phyloP scores from a whole-genome alignment of 2,888 invertebrate genomes.

The Hirtodrosophila alboralis region DNA sequence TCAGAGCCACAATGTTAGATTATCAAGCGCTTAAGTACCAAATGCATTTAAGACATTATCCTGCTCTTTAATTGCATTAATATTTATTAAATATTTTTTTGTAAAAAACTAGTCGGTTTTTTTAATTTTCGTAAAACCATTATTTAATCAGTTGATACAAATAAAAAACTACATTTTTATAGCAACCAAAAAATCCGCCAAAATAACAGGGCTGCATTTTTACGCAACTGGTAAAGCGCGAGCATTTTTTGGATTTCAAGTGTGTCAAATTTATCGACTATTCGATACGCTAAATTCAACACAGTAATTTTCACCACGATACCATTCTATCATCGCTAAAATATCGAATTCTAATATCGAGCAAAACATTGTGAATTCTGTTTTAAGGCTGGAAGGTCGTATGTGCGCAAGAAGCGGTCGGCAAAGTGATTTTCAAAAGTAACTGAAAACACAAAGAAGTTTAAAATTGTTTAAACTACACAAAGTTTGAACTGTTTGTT shows the following conservation, averaged over 20 bases:
- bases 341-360: constrained; percentile 35
- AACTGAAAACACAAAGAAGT: constrained; percentile 47
- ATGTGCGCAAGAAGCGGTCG: constrained; percentile 60
- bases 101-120: too few relatives aligned
- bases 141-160: too few relatives aligned
- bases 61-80: constrained; percentile 1
- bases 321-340: constrained; percentile 16
- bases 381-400: constrained; percentile 62
- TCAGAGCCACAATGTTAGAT: constrained; percentile 36
- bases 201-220: too few relatives aligned
- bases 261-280: constrained; percentile 8
- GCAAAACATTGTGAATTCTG: constrained; percentile 58
- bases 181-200: too few relatives aligned
- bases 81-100: neutral
- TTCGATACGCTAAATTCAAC: constrained; percentile 25
- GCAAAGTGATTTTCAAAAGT: constrained; percentile 58
- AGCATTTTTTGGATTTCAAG: neutral
- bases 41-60: constrained; percentile 29
- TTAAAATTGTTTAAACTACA: constrained; percentile 36
- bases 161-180: too few relatives aligned
- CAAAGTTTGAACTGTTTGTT: constrained; percentile 47
- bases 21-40: constrained; percentile 31
- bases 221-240: too few relatives aligned
- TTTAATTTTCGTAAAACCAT: too few relatives aligned
- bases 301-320: constrained; percentile 30